Percentiles rank a stretch among this genome's conserved stretches.
phyloP scores from a whole-genome alignment of 1,140 invertebrate genomes.

The Oedothorax gibbosus region DNA sequence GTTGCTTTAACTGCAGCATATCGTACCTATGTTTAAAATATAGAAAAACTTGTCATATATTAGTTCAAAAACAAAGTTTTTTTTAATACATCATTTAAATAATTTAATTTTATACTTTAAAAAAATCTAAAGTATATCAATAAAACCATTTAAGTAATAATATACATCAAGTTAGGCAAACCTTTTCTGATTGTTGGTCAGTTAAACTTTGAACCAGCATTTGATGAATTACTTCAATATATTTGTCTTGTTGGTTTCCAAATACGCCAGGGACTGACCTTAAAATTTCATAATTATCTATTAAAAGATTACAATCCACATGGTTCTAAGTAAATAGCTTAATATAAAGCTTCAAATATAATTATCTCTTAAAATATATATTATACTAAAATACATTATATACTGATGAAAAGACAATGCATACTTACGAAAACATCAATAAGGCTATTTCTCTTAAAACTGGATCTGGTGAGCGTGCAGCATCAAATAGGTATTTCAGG shows the following conservation, averaged over 20 bases:
- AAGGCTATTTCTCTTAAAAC: slow-evolving; percentile 93
- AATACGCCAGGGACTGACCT: slow-evolving; percentile 91
- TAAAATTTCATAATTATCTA: slow-evolving; percentile 29
- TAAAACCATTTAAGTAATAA: not conserved
- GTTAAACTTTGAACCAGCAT: slow-evolving; percentile 88
- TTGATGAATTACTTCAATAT: slow-evolving; percentile 93
- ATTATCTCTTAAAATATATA: not conserved
- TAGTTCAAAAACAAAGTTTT: too few species aligned
- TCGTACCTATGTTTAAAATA: slow-evolving; percentile 4
- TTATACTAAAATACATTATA: slow-evolving; percentile 2
- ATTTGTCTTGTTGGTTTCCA: slow-evolving; percentile 93
- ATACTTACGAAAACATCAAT: slow-evolving; percentile 88
- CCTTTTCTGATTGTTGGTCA: slow-evolving; percentile 72
- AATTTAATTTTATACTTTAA: too few species aligned
- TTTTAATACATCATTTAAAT: too few species aligned
- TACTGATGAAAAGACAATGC: not conserved
- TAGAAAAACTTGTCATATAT: too few species aligned
- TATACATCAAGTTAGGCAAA: not conserved
- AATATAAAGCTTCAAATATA: not conserved
- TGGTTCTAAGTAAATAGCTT: not conserved
- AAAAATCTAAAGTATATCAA: not conserved
- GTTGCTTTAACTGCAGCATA: slow-evolving; percentile 71
- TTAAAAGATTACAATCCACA: not conserved
- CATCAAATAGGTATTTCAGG: slow-evolving; percentile 95
- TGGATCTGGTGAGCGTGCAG: slow-evolving; percentile 83